Evolutionary conservation across 2,888 invertebrate genomes (phyloP).

Genomic region (Epinotia brunnichana): DNA sequence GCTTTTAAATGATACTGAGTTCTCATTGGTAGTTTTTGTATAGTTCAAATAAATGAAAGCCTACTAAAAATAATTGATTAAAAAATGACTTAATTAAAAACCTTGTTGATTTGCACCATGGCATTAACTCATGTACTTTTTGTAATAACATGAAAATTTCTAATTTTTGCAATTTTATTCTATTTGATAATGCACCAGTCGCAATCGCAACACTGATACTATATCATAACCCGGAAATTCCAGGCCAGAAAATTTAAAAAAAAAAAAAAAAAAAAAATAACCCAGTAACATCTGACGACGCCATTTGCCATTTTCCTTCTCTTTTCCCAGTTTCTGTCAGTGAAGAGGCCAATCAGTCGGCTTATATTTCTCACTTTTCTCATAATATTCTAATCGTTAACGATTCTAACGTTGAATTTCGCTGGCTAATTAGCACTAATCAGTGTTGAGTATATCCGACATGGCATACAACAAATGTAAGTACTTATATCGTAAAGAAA

Average conservation of each 20-base stretch:
- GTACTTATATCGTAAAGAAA: conserved; percentile 1
- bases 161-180: background rate
- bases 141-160: too few relatives aligned
- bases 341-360: background rate
- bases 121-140: too few relatives aligned
- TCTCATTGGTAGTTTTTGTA: background rate
- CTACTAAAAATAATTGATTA: background rate
- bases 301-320: too few relatives aligned
- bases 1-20: background rate
- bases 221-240: too few relatives aligned
- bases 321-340: conserved; percentile 3
- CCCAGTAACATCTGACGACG: conserved; percentile 1
- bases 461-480: conserved; percentile 38
- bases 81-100: background rate
- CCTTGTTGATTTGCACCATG: too few relatives aligned
- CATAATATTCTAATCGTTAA: background rate
- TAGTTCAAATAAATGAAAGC: background rate
- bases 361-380: background rate
- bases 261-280: too few relatives aligned
- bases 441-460: conserved; percentile 3
- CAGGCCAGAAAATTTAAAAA: too few relatives aligned
- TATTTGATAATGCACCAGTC: too few relatives aligned
- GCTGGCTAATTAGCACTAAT: background rate
- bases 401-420: background rate
- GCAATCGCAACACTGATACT: background rate